phyloP scores from a whole-genome alignment of 2,113 vertebrate genomes.

The Panthera leo region DNA sequence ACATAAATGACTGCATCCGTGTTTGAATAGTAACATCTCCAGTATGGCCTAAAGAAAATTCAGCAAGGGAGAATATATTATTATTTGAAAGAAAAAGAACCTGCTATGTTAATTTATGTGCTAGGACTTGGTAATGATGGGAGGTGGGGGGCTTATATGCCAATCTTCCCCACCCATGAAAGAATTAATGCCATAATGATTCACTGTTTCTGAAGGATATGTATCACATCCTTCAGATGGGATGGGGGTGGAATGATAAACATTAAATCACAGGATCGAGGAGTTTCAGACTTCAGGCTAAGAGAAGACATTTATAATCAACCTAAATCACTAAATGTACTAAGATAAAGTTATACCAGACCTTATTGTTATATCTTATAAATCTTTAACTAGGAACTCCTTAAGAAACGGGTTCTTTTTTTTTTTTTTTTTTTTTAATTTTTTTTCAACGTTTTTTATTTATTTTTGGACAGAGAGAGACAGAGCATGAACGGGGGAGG shows the following conservation, averaged over 20 bases:
- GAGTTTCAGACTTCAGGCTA: background rate
- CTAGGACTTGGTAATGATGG: background rate
- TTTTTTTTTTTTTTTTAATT: no score
- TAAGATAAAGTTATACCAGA: background rate
- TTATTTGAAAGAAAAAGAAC: constrained; percentile 7
- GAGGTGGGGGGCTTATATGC: background rate
- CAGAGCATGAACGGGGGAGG: no score
- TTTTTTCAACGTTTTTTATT: no score
- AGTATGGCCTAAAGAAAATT: constrained; percentile 91
- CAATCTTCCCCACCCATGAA: background rate
- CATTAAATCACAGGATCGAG: background rate
- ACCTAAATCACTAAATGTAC: constrained; percentile 21
- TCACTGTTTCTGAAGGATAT: background rate
- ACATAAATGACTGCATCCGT: constrained; percentile 99
- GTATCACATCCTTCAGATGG: background rate
- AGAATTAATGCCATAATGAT: background rate
- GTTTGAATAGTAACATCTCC: constrained; percentile 99
- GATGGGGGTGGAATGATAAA: background rate
- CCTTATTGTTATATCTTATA: background rate
- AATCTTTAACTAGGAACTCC: background rate
- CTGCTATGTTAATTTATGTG: background rate
- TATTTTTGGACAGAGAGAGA: no score
- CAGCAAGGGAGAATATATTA: background rate
- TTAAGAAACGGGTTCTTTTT: background rate
- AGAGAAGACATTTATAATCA: background rate